A percentile compares a stretch with the other conserved stretches of the same genome.
Evolutionary conservation across 2,113 vertebrate genomes (phyloP).

Genomic region (Cynocephalus volans): DNA sequence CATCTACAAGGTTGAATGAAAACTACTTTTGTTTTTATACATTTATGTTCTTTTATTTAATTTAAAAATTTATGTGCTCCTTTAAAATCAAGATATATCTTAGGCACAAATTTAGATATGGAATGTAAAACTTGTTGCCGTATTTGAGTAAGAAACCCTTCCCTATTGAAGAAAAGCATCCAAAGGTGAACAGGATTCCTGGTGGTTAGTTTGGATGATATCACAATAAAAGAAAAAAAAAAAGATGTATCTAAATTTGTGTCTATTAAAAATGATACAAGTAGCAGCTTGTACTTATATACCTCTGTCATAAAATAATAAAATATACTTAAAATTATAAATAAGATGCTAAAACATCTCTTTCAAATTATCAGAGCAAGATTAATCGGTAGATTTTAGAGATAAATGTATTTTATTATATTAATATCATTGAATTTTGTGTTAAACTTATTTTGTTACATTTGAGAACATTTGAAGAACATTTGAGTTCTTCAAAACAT

Average conservation of each 20-base stretch:
- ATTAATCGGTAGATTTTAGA: neutral
- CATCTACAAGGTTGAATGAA: neutral
- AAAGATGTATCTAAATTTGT: neutral
- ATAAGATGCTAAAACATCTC: neutral
- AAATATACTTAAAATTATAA: neutral
- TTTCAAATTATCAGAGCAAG: neutral
- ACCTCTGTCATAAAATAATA: neutral
- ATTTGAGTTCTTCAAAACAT: neutral
- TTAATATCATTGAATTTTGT: neutral
- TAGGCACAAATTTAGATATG: neutral
- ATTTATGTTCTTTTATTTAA: constrained; percentile 7
- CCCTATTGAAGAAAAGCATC: neutral
- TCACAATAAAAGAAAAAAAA: neutral
- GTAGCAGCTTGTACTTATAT: neutral
- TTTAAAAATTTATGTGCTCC: neutral
- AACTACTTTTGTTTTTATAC: neutral
- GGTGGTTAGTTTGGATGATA: neutral
- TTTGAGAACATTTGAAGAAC: neutral
- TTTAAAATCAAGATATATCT: constrained; percentile 11
- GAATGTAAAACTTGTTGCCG: neutral
- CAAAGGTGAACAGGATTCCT: neutral
- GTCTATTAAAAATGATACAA: neutral
- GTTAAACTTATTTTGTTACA: neutral
- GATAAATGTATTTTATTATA: neutral
- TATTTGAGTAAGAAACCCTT: neutral